Conservation (phyloP, 1,140 invertebrate genomes). For the Aphelinus atriplicis region DNA sequence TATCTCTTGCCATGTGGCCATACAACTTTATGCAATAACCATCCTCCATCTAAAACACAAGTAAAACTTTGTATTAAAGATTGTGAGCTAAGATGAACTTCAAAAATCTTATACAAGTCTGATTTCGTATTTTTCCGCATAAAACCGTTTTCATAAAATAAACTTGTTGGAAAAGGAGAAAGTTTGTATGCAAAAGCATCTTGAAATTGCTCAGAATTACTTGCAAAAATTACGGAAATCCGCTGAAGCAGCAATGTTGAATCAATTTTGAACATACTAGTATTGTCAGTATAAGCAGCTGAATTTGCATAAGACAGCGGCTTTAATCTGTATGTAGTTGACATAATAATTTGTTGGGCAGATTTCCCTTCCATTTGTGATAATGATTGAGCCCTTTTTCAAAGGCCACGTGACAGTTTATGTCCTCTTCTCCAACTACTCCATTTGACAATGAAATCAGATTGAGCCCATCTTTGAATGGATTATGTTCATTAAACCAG, state of each 20-base stretch:
- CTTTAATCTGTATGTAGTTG: slow-evolving; percentile 2
- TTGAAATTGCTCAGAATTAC: slow-evolving; percentile 48
- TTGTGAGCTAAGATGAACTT: slow-evolving; percentile 45
- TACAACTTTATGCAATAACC: slow-evolving; percentile 33
- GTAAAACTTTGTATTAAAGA: too few relatives aligned
- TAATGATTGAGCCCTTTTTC: slow-evolving; percentile 27
- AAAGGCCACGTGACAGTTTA: slow-evolving; percentile 3
- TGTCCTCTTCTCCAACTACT: background rate
- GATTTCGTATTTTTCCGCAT: slow-evolving; percentile 59
- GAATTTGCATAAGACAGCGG: background rate
- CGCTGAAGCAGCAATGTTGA: slow-evolving; percentile 52
- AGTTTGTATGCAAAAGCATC: slow-evolving; percentile 57
- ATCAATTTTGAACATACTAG: background rate
- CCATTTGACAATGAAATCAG: slow-evolving; percentile 36
- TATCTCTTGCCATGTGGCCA: slow-evolving; percentile 37
- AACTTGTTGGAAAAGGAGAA: slow-evolving; percentile 49
- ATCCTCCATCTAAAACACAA: slow-evolving; percentile 41
- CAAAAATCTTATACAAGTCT: slow-evolving; percentile 43
- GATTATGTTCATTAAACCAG: slow-evolving; percentile 56
- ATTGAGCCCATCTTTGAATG: slow-evolving; percentile 48
- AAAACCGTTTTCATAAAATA: slow-evolving; percentile 50
- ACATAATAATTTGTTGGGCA: slow-evolving; percentile 10
- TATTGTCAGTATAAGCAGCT: slow-evolving; percentile 9
- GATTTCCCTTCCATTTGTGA: slow-evolving; percentile 32
- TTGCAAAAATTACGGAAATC: slow-evolving; percentile 46